Evolutionary conservation across 1,140 invertebrate species (phyloP).

Genomic region (Phthorimaea operculella): DNA sequence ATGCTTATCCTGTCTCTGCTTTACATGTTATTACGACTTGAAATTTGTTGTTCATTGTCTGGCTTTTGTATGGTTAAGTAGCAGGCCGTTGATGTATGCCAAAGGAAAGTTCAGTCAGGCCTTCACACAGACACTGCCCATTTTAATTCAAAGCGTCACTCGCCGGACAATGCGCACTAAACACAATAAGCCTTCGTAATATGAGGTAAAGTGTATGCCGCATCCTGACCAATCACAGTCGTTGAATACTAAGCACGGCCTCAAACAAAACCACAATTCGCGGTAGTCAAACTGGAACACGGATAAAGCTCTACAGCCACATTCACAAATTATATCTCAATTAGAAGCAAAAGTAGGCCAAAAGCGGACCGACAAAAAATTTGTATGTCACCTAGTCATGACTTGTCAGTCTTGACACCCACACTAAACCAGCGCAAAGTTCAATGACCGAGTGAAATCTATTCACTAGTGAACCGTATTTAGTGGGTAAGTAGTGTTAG

Average conservation of each 20-base stretch:
- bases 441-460: conserved; percentile 57
- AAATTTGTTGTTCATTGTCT: no score
- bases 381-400: conserved; percentile 14
- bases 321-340: background rate
- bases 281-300: background rate
- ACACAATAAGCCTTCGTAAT: conserved; percentile 53
- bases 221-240: conserved; percentile 37
- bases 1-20: background rate
- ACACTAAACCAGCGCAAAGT: conserved; percentile 55
- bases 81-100: background rate
- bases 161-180: conserved; percentile 40
- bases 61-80: background rate
- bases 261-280: conserved; percentile 15
- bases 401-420: conserved; percentile 45
- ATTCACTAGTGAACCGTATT: conserved; percentile 53
- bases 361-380: background rate
- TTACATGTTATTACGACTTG: background rate
- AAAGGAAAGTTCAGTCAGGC: conserved; percentile 2
- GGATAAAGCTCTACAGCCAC: background rate
- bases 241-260: conserved; percentile 41
- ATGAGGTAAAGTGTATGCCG: conserved; percentile 45
- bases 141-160: conserved; percentile 40
- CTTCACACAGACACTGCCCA: conserved; percentile 15
- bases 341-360: background rate
- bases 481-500: conserved; percentile 14